Base-by-base conservation (phyloP, 1,140 invertebrate species). In the Eumeta japonica region DNA sequence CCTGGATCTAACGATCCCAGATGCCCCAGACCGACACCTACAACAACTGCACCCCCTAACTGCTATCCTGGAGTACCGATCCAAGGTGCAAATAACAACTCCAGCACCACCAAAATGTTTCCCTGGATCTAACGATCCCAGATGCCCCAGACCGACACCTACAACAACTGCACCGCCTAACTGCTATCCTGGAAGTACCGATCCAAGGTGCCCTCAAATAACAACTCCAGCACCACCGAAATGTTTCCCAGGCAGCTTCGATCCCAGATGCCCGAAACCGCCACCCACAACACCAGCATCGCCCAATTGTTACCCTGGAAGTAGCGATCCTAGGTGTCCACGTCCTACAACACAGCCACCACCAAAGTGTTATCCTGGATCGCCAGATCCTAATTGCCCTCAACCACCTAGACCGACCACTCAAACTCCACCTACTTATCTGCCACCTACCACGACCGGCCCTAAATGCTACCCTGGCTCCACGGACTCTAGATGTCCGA, bases 51-150 rank as follows among this genome's bases (percentile, higher is more conserved):
- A 31, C 16, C 39, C 36, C 52, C 57, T 3, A 45, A 43, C 3
- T 78, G 76, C 40, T 73, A 57, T 38, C 72, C 75, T 3, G 76
- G 77, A 31, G 60, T 10, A 58, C 46, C 0, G 76, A 78, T 52
- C 59, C 71, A 12, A 39, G 71, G 11, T 76, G 76, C 58, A 59
- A 55, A 44, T 55, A 17, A 54, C 43, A 5, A 51, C 48, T 1
- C 44, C 42, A 3, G 47, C 42, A 31, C 45, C 54, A 35, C 59
- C 55, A 2, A 46, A 45, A 0, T 78, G 76, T 45, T 73, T 58
- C 37, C 75, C 73, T 2, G 77, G 78, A 13, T 65, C 58, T 13
- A 52, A 43, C 2, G 71, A 78, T 57, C 75, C 77, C 14, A 50
- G 68, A 35, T 75, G 71, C 37, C 54, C 68, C 10, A 50, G 48